A percentile compares a stretch with the other conserved stretches of the same genome.
Conservation (phyloP, 2,888 invertebrate species). For the Drosophila colorata region DNA sequence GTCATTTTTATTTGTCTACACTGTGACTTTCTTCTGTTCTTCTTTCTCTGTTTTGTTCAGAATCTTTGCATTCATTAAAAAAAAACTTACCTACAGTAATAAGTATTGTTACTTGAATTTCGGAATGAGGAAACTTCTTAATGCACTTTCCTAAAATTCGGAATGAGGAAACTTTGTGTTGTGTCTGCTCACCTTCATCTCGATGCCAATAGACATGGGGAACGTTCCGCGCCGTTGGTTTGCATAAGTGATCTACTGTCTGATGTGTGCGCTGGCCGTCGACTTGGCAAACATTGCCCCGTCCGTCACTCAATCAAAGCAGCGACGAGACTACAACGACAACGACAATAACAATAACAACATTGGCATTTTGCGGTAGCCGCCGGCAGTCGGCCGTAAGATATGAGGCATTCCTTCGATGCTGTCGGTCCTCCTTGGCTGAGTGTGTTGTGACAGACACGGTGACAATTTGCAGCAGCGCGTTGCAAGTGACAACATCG, state of each 20-base stretch:
- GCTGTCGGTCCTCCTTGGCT: constrained; percentile 20
- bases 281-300: constrained; percentile 32
- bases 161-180: constrained; percentile 1
- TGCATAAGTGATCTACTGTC: constrained; percentile 40
- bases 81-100: no score
- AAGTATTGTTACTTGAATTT: not conserved
- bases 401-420: constrained; percentile 42
- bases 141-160: not conserved
- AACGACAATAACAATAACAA: constrained; percentile 8
- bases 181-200: not conserved
- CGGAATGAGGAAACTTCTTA: not conserved
- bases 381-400: constrained; percentile 39
- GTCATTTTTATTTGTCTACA: no score
- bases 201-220: not conserved
- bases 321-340: constrained; percentile 20
- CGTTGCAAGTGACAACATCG: constrained; percentile 48
- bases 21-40: no score
- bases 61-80: no score
- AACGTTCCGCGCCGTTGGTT: constrained; percentile 3
- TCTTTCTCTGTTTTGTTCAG: no score
- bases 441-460: constrained; percentile 53
- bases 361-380: constrained; percentile 26
- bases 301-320: constrained; percentile 51
- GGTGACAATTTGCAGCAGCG: constrained; percentile 63
- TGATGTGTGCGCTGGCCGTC: constrained; percentile 26